phyloP scores from a whole-genome alignment of 2,113 vertebrate genomes.

The Cryptomyrus ogoouensis region DNA sequence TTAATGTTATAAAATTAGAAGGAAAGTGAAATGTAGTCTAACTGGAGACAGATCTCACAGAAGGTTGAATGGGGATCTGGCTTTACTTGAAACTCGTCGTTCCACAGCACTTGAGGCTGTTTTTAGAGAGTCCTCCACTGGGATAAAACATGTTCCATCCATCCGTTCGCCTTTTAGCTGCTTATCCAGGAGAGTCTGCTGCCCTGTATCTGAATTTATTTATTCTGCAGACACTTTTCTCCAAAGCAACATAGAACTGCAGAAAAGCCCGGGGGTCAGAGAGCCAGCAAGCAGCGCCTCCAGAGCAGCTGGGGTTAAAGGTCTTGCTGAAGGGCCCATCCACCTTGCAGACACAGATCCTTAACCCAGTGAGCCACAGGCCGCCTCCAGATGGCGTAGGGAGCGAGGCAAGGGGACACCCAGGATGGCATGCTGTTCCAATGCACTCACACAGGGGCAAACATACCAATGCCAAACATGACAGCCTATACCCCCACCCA shows the following conservation, averaged over 20 bases:
- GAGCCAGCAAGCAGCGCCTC: neutral
- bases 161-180: neutral
- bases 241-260: neutral
- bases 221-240: neutral
- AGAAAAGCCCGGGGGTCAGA: neutral
- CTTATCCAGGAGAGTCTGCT: neutral
- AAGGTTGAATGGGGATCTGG: neutral
- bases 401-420: neutral
- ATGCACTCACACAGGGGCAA: neutral
- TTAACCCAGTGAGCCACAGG: neutral
- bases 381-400: neutral
- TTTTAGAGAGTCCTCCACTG: neutral
- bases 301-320: neutral
- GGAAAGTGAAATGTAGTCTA: neutral
- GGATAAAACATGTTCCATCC: neutral
- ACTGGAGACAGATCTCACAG: neutral
- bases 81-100: neutral
- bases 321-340: neutral
- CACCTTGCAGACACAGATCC: neutral
- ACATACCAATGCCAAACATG: neutral
- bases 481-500: neutral
- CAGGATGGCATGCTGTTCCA: neutral
- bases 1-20: conserved; percentile 3
- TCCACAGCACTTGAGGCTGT: neutral
- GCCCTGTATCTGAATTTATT: neutral